Percentiles rank a stretch among this genome's conserved stretches.
Conservation (phyloP, 2,113 vertebrate species). For the Brachypodius melanocephalos region DNA sequence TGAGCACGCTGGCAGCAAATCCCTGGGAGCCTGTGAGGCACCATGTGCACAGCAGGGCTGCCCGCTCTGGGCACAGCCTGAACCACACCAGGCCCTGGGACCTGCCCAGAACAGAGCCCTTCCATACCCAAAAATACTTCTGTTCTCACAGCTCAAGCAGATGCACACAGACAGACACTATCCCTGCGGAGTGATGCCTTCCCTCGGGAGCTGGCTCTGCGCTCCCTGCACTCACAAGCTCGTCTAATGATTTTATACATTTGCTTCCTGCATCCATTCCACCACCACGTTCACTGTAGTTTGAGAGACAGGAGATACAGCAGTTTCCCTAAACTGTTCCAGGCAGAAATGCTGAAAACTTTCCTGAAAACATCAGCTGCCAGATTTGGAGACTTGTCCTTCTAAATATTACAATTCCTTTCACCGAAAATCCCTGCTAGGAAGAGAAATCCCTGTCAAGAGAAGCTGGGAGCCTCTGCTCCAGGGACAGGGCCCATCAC, state of each 20-base stretch:
- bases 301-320: neutral
- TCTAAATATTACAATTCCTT: neutral
- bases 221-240: rapidly evolving
- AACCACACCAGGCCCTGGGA: neutral
- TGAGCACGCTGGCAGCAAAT: rapidly evolving
- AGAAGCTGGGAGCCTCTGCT: neutral
- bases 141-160: neutral
- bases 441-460: neutral
- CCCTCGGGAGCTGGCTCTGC: neutral
- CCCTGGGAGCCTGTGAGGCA: neutral
- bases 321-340: neutral
- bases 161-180: rapidly evolving
- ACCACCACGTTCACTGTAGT: rapidly evolving
- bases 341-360: neutral
- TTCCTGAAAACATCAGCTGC: neutral
- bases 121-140: neutral
- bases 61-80: neutral
- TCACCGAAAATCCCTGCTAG: neutral
- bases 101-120: neutral
- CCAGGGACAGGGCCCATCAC: neutral
- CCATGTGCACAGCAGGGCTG: rapidly evolving
- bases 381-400: neutral
- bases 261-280: neutral
- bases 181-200: rapidly evolving
- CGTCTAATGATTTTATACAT: rapidly evolving